Evolutionary conservation across 1,140 invertebrate genomes (phyloP).

Genomic region (Drosophila athabasca): DNA sequence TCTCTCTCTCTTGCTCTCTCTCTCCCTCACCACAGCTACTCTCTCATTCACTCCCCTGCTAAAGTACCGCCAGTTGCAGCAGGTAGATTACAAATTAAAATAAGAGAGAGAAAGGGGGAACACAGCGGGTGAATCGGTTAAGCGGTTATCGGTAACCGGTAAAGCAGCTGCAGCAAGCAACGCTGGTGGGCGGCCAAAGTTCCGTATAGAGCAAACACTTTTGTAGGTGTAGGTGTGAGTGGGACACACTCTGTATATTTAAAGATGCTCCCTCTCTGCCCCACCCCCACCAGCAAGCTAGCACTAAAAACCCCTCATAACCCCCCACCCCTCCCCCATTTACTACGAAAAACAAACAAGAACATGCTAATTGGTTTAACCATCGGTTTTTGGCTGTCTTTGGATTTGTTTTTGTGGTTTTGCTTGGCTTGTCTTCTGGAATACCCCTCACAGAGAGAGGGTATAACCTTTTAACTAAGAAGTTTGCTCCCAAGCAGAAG

Average conservation of each 20-base stretch:
- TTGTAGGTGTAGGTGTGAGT: slow-evolving; percentile 30
- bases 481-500: no score
- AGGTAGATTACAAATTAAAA: slow-evolving; percentile 20
- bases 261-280: slow-evolving; percentile 3
- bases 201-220: slow-evolving; percentile 51
- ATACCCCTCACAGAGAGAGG: no score
- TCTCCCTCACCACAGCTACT: not conserved
- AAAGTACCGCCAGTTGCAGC: slow-evolving; percentile 43
- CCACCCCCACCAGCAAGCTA: no score
- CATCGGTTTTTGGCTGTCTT: slow-evolving; percentile 46
- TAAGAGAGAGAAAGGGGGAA: no score
- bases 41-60: slow-evolving; percentile 4
- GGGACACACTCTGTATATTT: not conserved
- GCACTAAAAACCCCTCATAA: not conserved
- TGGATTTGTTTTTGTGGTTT: slow-evolving; percentile 37
- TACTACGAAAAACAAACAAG: slow-evolving; percentile 42
- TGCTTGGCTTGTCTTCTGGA: slow-evolving; percentile 42
- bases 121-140: slow-evolving; percentile 2
- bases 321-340: not conserved
- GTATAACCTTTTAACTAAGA: no score
- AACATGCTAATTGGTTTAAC: slow-evolving; percentile 76
- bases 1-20: not conserved
- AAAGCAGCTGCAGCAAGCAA: slow-evolving; percentile 42
- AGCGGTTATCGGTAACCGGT: slow-evolving; percentile 45
- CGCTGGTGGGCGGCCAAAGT: slow-evolving; percentile 25